These are phyloP conservation scores for Ctenopoma multispine DNA, from an alignment of 2,797 vertebrate species.

Conservation along the genomic window DNA sequence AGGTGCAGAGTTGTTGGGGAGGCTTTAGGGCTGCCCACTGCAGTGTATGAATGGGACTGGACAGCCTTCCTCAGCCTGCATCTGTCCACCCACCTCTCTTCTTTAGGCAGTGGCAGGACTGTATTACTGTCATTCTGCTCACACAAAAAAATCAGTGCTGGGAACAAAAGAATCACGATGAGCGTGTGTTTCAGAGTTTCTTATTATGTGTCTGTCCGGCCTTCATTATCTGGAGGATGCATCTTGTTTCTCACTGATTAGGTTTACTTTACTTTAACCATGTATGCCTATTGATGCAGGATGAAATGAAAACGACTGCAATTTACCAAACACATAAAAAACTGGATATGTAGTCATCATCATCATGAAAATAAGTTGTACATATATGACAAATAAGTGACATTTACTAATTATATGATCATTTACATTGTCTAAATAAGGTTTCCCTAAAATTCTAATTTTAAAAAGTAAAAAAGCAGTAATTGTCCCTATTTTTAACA, in stretches of 20 bases:
- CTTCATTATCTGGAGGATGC: conserved; percentile 50
- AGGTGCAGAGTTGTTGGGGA: no score
- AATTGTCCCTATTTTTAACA: not conserved
- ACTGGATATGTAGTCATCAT: not conserved
- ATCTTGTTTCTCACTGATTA: conserved; percentile 48
- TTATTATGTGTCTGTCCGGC: conserved; percentile 50
- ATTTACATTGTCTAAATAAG: no score
- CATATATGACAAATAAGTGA: not conserved
- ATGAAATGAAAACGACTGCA: not conserved
- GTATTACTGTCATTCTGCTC: conserved; percentile 71
- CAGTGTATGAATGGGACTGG: no score
- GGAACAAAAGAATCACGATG: conserved; percentile 59
- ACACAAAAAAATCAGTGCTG: conserved; percentile 44
- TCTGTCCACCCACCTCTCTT: conserved; percentile 67
- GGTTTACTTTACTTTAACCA: conserved; percentile 36
- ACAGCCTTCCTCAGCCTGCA: no score
- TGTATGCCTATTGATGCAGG: conserved; percentile 10
- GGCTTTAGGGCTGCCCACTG: no score
- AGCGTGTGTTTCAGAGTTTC: conserved; percentile 31
- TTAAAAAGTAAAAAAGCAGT: not conserved
- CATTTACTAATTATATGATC: no score
- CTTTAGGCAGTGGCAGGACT: conserved; percentile 63
- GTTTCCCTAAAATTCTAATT: no score
- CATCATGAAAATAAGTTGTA: not conserved
- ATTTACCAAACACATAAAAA: not conserved